phyloP scores from a whole-genome alignment of 2,797 vertebrate species.

The Brachymystax lenok region DNA sequence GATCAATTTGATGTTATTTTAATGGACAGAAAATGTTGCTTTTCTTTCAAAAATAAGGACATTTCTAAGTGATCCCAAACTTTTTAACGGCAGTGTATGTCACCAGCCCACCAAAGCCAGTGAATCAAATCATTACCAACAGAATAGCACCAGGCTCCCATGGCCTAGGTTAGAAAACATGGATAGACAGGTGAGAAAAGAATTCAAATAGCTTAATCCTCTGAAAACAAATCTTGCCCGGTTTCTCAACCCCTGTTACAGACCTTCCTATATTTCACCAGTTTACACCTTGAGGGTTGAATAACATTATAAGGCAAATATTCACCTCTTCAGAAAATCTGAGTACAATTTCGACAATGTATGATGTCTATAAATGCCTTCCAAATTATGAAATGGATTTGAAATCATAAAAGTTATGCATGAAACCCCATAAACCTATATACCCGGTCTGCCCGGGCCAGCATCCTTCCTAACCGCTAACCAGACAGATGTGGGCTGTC shows the following conservation, averaged over 20 bases:
- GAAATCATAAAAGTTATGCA: conserved; percentile 31
- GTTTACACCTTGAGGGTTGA: neutral
- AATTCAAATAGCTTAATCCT: conserved; percentile 5
- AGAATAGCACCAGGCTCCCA: conserved; percentile 13
- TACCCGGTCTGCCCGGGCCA: neutral
- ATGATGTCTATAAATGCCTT: conserved; percentile 34
- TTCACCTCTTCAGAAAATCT: conserved; percentile 35
- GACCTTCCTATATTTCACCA: neutral
- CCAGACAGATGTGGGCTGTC: conserved; percentile 77
- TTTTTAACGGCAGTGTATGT: conserved; percentile 50
- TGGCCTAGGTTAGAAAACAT: conserved; percentile 63
- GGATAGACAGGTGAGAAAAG: conserved; percentile 5
- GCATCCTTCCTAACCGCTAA: conserved; percentile 1
- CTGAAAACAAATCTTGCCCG: neutral
- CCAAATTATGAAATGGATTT: conserved; percentile 39
- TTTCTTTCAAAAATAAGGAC: too few relatives aligned
- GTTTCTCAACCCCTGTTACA: neutral
- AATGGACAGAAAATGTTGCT: too few relatives aligned
- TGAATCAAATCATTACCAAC: conserved; percentile 77
- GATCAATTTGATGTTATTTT: too few relatives aligned
- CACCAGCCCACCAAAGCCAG: conserved; percentile 62
- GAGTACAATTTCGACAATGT: conserved; percentile 27
- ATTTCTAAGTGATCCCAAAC: too few relatives aligned
- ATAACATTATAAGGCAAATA: neutral
- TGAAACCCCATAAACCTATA: conserved; percentile 31